Evolutionary conservation across 1,140 invertebrate genomes (phyloP).

Genomic region (Muscidifurax raptorellus): DNA sequence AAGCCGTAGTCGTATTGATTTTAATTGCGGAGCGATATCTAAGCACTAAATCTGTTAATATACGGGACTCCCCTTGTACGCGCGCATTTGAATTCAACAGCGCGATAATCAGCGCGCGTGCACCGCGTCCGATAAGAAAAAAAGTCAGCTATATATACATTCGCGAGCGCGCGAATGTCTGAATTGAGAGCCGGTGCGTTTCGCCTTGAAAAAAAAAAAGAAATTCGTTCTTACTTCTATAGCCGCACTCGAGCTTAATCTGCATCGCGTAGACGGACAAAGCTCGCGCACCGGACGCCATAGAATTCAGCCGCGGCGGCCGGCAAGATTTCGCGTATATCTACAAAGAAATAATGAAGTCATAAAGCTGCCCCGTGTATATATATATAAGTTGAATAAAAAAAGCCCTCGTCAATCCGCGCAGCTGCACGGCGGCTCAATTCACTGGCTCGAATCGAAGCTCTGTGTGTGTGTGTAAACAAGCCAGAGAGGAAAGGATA

Average conservation of each 20-base stretch:
- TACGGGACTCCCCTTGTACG: too few species aligned
- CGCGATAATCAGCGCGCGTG: too few species aligned
- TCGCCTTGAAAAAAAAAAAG: neutral
- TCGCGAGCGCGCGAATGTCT: too few species aligned
- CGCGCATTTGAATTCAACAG: too few species aligned
- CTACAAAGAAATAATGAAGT: neutral
- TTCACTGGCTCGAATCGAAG: conserved; percentile 6
- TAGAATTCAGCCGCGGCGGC: neutral
- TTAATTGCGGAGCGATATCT: too few species aligned
- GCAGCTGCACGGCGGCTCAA: neutral
- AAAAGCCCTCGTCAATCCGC: neutral
- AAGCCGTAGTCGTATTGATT: too few species aligned
- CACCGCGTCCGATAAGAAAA: neutral
- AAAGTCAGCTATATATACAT: neutral
- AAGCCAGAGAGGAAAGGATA: neutral
- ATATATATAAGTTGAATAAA: too few species aligned
- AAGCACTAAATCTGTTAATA: too few species aligned
- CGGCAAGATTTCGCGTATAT: neutral
- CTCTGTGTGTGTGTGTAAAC: neutral
- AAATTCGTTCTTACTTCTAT: too few species aligned
- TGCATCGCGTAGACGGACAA: neutral
- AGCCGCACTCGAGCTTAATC: neutral
- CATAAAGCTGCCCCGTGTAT: neutral
- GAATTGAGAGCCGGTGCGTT: too few species aligned
- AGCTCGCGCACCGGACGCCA: neutral